A percentile compares a stretch with the other conserved stretches of the same genome.
Evolutionary conservation across 2,113 vertebrate species (phyloP).

Genomic region (Psittacula cyanocephala): DNA sequence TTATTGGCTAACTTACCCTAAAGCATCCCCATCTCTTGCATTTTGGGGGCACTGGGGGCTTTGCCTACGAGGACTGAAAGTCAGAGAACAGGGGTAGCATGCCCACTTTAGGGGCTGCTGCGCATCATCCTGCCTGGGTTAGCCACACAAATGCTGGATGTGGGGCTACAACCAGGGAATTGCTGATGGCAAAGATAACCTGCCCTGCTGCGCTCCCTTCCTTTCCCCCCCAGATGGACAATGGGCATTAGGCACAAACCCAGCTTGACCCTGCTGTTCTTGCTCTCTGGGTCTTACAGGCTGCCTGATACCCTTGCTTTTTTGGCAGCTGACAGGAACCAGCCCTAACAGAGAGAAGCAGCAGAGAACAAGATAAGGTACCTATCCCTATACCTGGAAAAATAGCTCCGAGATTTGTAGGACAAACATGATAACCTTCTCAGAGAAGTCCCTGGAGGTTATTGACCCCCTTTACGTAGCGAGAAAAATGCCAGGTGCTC

Average conservation of each 20-base stretch:
- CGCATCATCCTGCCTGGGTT: neutral
- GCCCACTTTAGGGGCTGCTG: neutral
- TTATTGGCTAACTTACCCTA: neutral
- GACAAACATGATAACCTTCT: neutral
- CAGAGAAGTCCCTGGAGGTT: neutral
- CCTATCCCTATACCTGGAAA: neutral
- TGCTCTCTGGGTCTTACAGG: neutral
- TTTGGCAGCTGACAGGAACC: neutral
- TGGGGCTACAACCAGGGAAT: neutral
- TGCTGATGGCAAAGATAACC: rapidly evolving
- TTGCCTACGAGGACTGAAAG: neutral
- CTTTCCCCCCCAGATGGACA: rapidly evolving
- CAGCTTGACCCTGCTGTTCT: neutral
- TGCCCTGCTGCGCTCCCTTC: neutral
- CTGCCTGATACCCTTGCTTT: neutral
- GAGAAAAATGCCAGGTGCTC: neutral
- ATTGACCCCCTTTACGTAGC: rapidly evolving
- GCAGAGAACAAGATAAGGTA: rapidly evolving
- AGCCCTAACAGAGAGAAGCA: neutral
- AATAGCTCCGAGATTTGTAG: neutral
- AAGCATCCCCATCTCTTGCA: neutral
- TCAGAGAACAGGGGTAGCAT: neutral
- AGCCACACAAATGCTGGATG: rapidly evolving
- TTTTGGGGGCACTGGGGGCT: neutral
- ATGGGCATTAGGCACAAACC: rapidly evolving